Base-by-base conservation (phyloP, 2,113 vertebrate genomes). In the Lagenorhynchus albirostris region DNA sequence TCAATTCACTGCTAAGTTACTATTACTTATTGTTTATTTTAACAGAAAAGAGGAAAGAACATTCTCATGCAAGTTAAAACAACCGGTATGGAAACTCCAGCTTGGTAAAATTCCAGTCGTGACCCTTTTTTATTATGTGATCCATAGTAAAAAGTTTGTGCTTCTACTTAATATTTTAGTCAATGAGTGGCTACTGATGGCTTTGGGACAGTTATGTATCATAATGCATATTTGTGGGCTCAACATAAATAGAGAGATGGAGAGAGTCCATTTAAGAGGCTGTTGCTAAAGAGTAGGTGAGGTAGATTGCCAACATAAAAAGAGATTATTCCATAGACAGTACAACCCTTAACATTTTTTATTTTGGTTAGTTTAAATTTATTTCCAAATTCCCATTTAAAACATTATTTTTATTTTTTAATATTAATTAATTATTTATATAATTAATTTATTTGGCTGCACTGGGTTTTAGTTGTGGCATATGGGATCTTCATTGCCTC, bases 21-120 rank as follows among this genome's bases (percentile, higher is more conserved):
- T 79, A 58, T 83, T 90, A 73, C 77, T 90, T 95, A 70, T 62
- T 88, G 38, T 89, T 95, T 89, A 89, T 88, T 82, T 84, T 90
- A 96, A 31, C 41, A 18, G 29, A 33, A 90, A 65, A 55, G 63
- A 50, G n/a, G 44, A 85, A 90, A 93, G 21, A n/a, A 84, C 29
- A 63, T 84, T 91, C 33, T 70, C 36, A 71, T 44, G 13, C 26
- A 92, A 63, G 10, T 77, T 92, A 89, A 87, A 83, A 77, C 47
- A 91, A 38, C 41, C n/a, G 84, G 63, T 23, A 92, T 89, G 63
- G 63, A 85, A 85, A 92, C 25, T 44, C 53, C 92, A 31, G 38
- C 18, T 88, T 88, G 76, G 67, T 55, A 82, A 92, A 70, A 82
- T 68, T 91, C 38, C 76, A 92, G 0, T 50, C 53, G 13, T 77